Percentiles rank a stretch among this genome's conserved stretches.
Evolutionary conservation across 2,888 invertebrate species (phyloP).

Genomic region (Incurvaria masculella): DNA sequence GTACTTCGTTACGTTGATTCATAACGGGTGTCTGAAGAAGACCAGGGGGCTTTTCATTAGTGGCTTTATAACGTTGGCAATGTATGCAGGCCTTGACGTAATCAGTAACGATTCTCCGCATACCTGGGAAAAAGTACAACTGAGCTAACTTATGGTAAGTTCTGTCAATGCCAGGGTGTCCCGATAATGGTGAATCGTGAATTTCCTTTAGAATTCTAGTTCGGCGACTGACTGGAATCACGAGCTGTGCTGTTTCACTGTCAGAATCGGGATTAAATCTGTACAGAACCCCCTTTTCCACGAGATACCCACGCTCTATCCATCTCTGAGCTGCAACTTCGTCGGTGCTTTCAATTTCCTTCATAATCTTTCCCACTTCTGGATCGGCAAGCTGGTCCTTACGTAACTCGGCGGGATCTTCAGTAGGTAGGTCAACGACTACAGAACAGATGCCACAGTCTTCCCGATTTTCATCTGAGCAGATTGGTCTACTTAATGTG

Average conservation of each 20-base stretch:
- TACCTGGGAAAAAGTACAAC: not conserved
- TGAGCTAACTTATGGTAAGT: not conserved
- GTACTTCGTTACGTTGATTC: not conserved
- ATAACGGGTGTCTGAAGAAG: constrained; percentile 1
- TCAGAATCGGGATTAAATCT: constrained; percentile 3
- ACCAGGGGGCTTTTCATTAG: not conserved
- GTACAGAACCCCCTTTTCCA: constrained; percentile 6
- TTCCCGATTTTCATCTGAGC: not conserved
- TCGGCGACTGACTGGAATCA: not conserved
- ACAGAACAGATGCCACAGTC: constrained; percentile 15
- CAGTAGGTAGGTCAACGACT: constrained; percentile 12
- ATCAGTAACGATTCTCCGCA: not conserved
- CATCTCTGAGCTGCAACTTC: not conserved
- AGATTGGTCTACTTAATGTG: constrained; percentile 20
- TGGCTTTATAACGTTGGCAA: not conserved
- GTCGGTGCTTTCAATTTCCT: constrained; percentile 14
- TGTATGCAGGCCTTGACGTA: not conserved
- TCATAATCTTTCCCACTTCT: constrained; percentile 15
- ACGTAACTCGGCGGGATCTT: constrained; percentile 10
- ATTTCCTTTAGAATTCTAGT: not conserved
- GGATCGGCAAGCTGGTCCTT: constrained; percentile 14
- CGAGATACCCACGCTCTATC: constrained; percentile 6
- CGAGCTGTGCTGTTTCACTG: constrained; percentile 3
- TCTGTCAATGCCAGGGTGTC: not conserved
- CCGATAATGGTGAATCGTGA: not conserved